A percentile compares a stretch with the other conserved stretches of the same genome.
These are phyloP conservation scores for Augochlora pura DNA, from an alignment of 1,140 invertebrate genomes.

Conservation along the genomic window DNA sequence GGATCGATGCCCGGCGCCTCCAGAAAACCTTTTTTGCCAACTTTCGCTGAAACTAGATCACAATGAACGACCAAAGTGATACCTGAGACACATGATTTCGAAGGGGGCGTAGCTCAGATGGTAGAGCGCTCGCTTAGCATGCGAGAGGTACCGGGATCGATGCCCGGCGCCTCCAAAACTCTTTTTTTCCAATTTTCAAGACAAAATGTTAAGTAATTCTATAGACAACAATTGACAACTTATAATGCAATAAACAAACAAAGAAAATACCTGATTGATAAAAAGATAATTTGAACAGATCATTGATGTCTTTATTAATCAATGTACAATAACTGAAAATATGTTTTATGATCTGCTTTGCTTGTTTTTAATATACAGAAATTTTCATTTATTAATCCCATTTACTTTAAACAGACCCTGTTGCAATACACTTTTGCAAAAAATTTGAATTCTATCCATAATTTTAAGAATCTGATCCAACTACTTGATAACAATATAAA, in stretches of 20 bases:
- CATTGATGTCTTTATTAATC: too few species aligned
- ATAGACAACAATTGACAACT: background rate
- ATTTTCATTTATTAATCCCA: too few species aligned
- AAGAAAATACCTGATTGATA: background rate
- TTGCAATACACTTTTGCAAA: too few species aligned
- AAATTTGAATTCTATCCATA: too few species aligned
- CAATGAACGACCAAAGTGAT: background rate
- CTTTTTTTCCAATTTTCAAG: background rate
- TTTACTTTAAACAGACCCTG: too few species aligned
- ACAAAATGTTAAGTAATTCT: background rate
- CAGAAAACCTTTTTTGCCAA: conserved; percentile 47
- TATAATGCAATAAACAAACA: background rate
- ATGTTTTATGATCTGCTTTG: too few species aligned
- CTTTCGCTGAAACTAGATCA: conserved; percentile 36
- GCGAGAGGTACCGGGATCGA: conserved; percentile 92
- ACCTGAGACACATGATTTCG: background rate
- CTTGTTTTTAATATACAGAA: too few species aligned
- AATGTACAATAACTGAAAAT: too few species aligned
- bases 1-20: conserved; percentile 83
- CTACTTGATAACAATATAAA: too few species aligned
- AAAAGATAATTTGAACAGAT: too few species aligned
- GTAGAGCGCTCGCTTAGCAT: conserved; percentile 94
- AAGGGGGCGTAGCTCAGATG: conserved; percentile 86
- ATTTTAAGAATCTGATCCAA: too few species aligned
- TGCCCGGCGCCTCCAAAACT: conserved; percentile 85